These are phyloP conservation scores for Ladona fulva DNA, from an alignment of 1,140 invertebrate species.

Conservation along the genomic window DNA sequence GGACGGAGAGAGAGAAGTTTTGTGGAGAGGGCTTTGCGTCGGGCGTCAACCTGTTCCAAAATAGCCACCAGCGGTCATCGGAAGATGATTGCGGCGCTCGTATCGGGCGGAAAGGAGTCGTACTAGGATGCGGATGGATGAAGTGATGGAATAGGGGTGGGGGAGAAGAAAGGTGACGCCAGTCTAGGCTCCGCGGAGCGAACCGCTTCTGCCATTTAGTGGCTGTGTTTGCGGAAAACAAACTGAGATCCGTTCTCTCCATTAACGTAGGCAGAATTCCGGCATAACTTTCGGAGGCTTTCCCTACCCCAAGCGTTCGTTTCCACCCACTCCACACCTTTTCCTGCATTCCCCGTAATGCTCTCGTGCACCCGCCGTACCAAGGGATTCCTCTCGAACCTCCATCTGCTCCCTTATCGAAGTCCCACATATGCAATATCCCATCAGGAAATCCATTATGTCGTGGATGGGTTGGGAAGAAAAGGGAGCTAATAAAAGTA, in stretches of 20 bases:
- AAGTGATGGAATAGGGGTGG: not conserved
- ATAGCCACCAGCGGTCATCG: not conserved
- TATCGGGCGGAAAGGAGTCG: not conserved
- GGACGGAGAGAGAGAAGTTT: not conserved
- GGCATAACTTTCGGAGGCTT: not conserved
- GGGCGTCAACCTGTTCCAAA: not conserved
- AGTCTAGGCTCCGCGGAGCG: not conserved
- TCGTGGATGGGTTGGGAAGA: too few relatives aligned
- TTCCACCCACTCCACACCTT: too few relatives aligned
- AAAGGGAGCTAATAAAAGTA: too few relatives aligned
- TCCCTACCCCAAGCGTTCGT: not conserved
- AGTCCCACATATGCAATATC: too few relatives aligned
- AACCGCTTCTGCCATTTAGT: not conserved
- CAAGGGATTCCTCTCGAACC: too few relatives aligned
- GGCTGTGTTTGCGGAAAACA: slow-evolving; percentile 2
- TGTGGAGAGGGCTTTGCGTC: too few relatives aligned
- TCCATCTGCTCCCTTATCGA: too few relatives aligned
- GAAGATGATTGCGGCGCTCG: not conserved
- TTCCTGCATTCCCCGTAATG: too few relatives aligned
- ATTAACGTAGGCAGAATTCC: not conserved
- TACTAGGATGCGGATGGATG: not conserved
- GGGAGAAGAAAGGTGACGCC: not conserved
- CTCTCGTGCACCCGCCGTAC: too few relatives aligned
- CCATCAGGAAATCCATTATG: too few relatives aligned
- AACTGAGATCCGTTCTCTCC: not conserved